Evolutionary conservation across 2,797 vertebrate genomes (phyloP), one percentile per base, ranked within the genome.

Genomic region (Discoglossus pictus): DNA sequence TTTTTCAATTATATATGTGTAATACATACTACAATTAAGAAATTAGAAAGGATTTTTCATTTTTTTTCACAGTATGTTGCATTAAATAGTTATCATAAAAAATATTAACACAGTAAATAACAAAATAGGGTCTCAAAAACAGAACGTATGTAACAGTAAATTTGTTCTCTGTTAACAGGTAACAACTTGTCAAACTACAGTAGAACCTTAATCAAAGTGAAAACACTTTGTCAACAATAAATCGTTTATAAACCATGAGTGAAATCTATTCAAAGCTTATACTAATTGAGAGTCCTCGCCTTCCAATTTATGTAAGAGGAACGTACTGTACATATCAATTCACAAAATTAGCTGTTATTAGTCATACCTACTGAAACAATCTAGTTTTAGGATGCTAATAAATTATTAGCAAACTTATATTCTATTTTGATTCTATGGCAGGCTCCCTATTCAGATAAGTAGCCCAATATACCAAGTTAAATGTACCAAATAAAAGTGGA

Each of bases 401-500:
- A 11, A 25, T 18, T 13, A 3, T 38, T 59, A 77, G 79, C 70
- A 75, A 65, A 78, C 66, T 61, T 77, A 66, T 74, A 54, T 54
- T 62, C 82, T 93, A 93, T 79, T 87, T 89, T 68, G 93, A 94
- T 82, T 96, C 91, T 82, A 95, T 92, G 73, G 93, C 87, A 24
- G 94, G 94, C 84, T 99, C 95, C 86, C 95, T 94, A 89, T 96
- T 99, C 84, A 99, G 83, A 85, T 99, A 99, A 0, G 97, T 99
- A 74, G 96, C 97, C 97, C 97, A 99, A 76, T 99, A 99, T 68
- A 99, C 96, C 62, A 99, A 89, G 82, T 99, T 99, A 82, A 99
- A 99, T 72, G 87, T 89, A 75, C 95, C 92, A 75, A 99, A 99
- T 79, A 98, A 92, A 75, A 99, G 92, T 1, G 97, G 97, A 79